These are phyloP conservation scores for Dryobota labecula DNA, from an alignment of 2,888 invertebrate species.

Conservation along the genomic window DNA sequence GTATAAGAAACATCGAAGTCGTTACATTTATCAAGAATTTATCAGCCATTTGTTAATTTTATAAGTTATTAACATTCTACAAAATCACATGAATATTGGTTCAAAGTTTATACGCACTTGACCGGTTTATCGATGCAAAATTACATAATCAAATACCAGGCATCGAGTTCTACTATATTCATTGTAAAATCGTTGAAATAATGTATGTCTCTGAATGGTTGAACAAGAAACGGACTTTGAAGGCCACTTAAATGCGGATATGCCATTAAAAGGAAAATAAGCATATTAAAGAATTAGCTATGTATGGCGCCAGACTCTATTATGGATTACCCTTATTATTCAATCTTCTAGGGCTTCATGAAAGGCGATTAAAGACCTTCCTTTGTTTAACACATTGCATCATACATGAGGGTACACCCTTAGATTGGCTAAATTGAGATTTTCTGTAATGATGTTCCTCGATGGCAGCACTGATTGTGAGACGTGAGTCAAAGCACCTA, in stretches of 20 bases:
- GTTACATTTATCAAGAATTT: conserved; percentile 32
- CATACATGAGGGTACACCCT: too few relatives aligned
- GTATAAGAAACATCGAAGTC: conserved; percentile 20
- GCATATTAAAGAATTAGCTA: conserved; percentile 29
- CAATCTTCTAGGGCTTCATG: conserved; percentile 4
- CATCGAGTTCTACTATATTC: conserved; percentile 36
- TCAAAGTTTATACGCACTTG: conserved; percentile 53
- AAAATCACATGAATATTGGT: conserved; percentile 43
- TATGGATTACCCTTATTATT: conserved; percentile 20
- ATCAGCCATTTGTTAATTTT: conserved; percentile 28
- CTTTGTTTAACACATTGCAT: conserved; percentile 6
- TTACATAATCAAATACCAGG: conserved; percentile 60
- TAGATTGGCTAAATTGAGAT: neutral
- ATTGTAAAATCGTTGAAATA: conserved; percentile 37
- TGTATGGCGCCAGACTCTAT: conserved; percentile 29
- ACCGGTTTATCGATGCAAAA: conserved; percentile 60
- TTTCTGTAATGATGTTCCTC: too few relatives aligned
- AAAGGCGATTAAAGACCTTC: neutral
- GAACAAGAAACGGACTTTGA: conserved; percentile 32
- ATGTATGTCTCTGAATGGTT: conserved; percentile 20
- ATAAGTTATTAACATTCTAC: conserved; percentile 47
- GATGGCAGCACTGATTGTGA: too few relatives aligned
- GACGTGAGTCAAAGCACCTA: too few relatives aligned
- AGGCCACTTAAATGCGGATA: conserved; percentile 50
- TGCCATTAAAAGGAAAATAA: conserved; percentile 41